Percentiles rank a stretch among this genome's conserved stretches.
phyloP scores from a whole-genome alignment of 2,797 vertebrate genomes.

The Otolemur crassicaudatus region DNA sequence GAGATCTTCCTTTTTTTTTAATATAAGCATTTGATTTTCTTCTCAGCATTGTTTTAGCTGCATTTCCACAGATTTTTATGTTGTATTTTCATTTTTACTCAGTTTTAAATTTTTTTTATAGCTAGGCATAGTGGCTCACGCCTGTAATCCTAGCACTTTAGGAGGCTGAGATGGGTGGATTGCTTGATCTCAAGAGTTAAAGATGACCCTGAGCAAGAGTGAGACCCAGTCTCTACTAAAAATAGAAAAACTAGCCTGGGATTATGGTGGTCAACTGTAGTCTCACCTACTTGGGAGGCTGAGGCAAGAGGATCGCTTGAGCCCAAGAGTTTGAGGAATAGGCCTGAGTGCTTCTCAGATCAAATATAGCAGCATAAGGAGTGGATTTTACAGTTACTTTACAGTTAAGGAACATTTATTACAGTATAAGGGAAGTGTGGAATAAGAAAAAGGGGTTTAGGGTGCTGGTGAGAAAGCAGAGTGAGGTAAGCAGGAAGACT shows the following conservation, averaged over 20 bases:
- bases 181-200: too few species aligned
- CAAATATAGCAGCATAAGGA: not conserved
- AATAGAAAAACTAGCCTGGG: too few species aligned
- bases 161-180: too few species aligned
- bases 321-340: too few species aligned
- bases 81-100: not conserved
- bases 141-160: too few species aligned
- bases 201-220: too few species aligned
- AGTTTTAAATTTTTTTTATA: not conserved
- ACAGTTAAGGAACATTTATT: not conserved
- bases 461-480: not conserved
- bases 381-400: not conserved
- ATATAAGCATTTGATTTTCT: not conserved
- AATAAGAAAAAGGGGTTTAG: not conserved
- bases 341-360: not conserved
- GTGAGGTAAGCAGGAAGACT: not conserved
- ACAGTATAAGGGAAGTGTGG: not conserved
- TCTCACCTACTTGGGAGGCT: too few species aligned
- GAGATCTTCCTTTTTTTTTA: not conserved
- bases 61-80: not conserved
- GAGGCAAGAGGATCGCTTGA: too few species aligned
- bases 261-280: too few species aligned
- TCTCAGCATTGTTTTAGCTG: not conserved
- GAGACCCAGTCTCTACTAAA: too few species aligned
- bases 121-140: too few species aligned